These are phyloP conservation scores for Dysdera silvatica DNA, from an alignment of 1,140 invertebrate genomes.

Conservation along the genomic window DNA sequence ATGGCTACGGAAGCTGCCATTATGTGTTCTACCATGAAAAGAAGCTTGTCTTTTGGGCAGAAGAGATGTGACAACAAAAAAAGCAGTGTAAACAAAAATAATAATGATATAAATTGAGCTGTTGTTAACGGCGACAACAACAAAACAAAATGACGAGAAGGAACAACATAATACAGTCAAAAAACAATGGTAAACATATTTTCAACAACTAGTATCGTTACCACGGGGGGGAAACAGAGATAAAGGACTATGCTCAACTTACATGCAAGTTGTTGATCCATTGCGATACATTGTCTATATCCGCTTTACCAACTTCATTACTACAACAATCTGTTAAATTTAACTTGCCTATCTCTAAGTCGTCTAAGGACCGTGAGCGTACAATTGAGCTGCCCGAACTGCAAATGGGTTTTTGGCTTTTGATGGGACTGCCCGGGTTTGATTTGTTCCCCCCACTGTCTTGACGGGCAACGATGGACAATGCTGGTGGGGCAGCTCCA, in stretches of 20 bases:
- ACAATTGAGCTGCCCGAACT: conserved; percentile 12
- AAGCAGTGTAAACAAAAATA: too few species aligned
- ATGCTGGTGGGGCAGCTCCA: not conserved
- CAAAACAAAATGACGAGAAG: too few species aligned
- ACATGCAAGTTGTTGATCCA: conserved; percentile 25
- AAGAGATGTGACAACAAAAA: too few species aligned
- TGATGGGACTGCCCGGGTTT: conserved; percentile 24
- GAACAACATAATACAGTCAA: too few species aligned
- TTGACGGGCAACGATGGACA: conserved; percentile 2
- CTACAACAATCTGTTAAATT: not conserved
- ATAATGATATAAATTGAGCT: too few species aligned
- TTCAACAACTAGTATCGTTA: too few species aligned
- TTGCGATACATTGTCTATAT: conserved; percentile 25
- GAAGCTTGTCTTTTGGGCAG: too few species aligned
- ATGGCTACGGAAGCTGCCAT: too few species aligned
- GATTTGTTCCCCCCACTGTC: conserved; percentile 30
- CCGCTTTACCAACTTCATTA: not conserved
- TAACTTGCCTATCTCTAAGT: conserved; percentile 20
- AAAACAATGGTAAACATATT: too few species aligned
- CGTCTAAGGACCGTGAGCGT: conserved; percentile 25
- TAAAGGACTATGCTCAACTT: conserved; percentile 17
- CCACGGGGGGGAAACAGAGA: too few species aligned
- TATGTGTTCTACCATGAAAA: too few species aligned
- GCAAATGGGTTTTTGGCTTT: conserved; percentile 17
- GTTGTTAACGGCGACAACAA: too few species aligned